phyloP scores from a whole-genome alignment of 2,797 vertebrate genomes.

The Ambastaia sidthimunki region DNA sequence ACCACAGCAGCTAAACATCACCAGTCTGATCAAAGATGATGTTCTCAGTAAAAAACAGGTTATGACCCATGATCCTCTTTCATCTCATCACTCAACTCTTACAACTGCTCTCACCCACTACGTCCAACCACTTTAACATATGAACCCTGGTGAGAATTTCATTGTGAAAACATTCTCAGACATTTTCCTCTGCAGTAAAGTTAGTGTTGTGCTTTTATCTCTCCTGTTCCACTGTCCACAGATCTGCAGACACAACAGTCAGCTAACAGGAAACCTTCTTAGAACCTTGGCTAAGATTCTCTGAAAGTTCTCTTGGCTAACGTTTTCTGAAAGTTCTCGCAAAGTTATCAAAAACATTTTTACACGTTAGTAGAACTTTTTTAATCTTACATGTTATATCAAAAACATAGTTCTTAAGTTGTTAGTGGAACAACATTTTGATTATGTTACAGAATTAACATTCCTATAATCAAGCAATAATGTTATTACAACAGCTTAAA shows the following conservation, averaged over 20 bases:
- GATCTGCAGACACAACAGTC: not conserved
- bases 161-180: slow-evolving; percentile 60
- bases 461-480: too few relatives aligned
- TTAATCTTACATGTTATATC: too few relatives aligned
- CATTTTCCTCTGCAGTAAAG: not conserved
- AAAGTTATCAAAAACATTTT: too few relatives aligned
- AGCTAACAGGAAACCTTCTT: too few relatives aligned
- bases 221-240: not conserved
- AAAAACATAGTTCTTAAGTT: too few relatives aligned
- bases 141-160: slow-evolving; percentile 30
- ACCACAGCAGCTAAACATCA: not conserved
- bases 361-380: too few relatives aligned
- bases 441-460: too few relatives aligned
- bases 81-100: not conserved
- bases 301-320: too few relatives aligned
- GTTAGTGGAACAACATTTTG: too few relatives aligned
- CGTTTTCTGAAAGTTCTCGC: too few relatives aligned
- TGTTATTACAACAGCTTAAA: too few relatives aligned
- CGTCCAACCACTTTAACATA: slow-evolving; percentile 8
- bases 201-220: slow-evolving; percentile 25
- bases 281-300: too few relatives aligned
- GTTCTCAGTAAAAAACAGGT: not conserved
- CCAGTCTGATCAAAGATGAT: not conserved
- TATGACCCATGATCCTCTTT: slow-evolving; percentile 42
- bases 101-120: slow-evolving; percentile 25